phyloP scores from a whole-genome alignment of 2,888 invertebrate genomes.

The Amaurobius ferox region DNA sequence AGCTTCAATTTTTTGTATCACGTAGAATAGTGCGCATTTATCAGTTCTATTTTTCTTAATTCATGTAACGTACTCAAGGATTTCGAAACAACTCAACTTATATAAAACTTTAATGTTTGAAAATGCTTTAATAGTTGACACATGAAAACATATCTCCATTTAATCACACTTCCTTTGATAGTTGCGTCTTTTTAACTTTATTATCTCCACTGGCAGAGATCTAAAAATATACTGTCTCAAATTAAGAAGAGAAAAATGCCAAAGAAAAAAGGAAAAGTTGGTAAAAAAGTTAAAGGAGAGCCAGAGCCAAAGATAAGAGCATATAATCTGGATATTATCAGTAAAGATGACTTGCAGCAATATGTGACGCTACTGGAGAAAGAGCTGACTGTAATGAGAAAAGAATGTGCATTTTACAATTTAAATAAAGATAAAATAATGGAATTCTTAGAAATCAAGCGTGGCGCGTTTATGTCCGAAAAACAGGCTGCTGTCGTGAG shows the following conservation, averaged over 20 bases:
- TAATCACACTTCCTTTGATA: no score
- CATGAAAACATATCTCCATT: no score
- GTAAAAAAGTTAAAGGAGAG: not conserved
- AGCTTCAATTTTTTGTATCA: no score
- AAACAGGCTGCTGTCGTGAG: not conserved
- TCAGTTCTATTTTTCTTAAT: no score
- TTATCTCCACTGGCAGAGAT: no score
- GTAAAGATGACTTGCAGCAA: not conserved
- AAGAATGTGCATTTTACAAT: not conserved
- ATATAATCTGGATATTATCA: not conserved
- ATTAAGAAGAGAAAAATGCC: not conserved
- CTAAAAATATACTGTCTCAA: no score
- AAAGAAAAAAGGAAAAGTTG: not conserved
- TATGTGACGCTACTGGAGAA: not conserved
- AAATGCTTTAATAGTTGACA: no score
- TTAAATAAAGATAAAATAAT: not conserved
- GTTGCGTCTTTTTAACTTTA: no score
- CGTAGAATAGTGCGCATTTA: no score
- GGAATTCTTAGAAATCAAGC: not conserved
- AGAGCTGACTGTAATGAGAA: not conserved
- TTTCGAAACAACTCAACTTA: no score
- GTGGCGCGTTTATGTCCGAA: not conserved
- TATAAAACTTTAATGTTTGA: no score
- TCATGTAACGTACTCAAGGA: no score
- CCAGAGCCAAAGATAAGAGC: not conserved